A percentile compares a stretch with the other conserved stretches of the same genome.
These are phyloP conservation scores for Nineta flava DNA, from an alignment of 2,888 invertebrate genomes.

Conservation along the genomic window DNA sequence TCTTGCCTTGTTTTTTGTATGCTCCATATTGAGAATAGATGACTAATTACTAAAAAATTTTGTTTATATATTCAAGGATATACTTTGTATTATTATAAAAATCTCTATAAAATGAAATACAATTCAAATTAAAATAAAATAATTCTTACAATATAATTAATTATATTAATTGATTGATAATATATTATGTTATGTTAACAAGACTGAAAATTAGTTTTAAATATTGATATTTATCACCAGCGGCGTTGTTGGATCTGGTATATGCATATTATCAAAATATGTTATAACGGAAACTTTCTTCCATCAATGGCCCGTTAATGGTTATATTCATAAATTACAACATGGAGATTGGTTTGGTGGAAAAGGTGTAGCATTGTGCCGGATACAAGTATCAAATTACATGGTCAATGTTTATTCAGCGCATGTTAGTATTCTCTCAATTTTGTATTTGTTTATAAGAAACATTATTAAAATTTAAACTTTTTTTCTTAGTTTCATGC, in stretches of 20 bases:
- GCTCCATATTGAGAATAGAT: no score
- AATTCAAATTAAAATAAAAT: not conserved
- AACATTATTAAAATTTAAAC: no score
- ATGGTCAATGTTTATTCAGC: conserved; percentile 77
- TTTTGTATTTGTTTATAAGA: not conserved
- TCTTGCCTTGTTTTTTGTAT: no score
- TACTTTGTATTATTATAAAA: conserved; percentile 4
- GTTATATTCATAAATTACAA: conserved; percentile 86
- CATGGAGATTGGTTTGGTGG: conserved; percentile 99
- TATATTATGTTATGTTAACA: not conserved
- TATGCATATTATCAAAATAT: conserved; percentile 74
- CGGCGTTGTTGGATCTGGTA: conserved; percentile 83
- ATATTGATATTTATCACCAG: conserved; percentile 30
- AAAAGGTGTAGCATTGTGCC: conserved; percentile 80
- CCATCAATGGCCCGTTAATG: conserved; percentile 92
- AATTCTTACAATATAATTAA: not conserved
- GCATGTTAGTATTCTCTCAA: conserved; percentile 51
- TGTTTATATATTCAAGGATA: no score
- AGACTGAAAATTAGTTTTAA: conserved; percentile 3
- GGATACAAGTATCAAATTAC: conserved; percentile 48
- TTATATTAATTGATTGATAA: not conserved
- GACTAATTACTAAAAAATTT: no score
- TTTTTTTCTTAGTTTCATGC: conserved; percentile 91
- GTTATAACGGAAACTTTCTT: conserved; percentile 75
- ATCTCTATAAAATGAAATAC: not conserved